Evolutionary conservation across 2,888 invertebrate genomes (phyloP).

Genomic region (Stenurella melanura): DNA sequence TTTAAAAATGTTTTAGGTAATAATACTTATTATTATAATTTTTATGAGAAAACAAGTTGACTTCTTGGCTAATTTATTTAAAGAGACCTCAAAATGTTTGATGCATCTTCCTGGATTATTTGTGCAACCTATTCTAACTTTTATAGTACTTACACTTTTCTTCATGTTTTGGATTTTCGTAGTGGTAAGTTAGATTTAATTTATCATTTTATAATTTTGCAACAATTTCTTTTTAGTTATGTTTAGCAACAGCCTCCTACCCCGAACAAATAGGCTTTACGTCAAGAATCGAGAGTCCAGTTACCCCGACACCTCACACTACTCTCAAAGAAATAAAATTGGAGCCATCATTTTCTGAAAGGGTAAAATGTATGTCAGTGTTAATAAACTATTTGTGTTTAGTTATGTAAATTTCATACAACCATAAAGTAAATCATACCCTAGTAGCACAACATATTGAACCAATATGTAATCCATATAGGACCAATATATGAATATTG

Average conservation of each 20-base stretch:
- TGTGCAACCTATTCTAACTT: constrained; percentile 89
- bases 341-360: constrained; percentile 58
- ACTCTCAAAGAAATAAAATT: constrained; percentile 50
- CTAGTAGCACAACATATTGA: no score
- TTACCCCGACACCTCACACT: constrained; percentile 20
- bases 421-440: neutral
- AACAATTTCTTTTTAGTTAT: no score
- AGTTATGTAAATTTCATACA: neutral
- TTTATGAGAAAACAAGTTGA: constrained; percentile 87
- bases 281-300: constrained; percentile 43
- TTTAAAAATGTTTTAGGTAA: constrained; percentile 75
- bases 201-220: neutral
- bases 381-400: neutral
- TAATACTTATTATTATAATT: constrained; percentile 83
- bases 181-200: constrained; percentile 78
- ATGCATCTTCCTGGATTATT: constrained; percentile 89
- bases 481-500: no score
- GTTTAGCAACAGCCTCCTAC: constrained; percentile 89
- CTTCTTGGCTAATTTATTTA: constrained; percentile 89
- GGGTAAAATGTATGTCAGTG: constrained; percentile 60
- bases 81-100: constrained; percentile 92
- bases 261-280: constrained; percentile 66
- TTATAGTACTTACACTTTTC: constrained; percentile 85
- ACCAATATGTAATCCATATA: no score
- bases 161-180: constrained; percentile 91